Evolutionary conservation across 2,113 vertebrate genomes (phyloP).

Genomic region (Leptocoma aspasia): DNA sequence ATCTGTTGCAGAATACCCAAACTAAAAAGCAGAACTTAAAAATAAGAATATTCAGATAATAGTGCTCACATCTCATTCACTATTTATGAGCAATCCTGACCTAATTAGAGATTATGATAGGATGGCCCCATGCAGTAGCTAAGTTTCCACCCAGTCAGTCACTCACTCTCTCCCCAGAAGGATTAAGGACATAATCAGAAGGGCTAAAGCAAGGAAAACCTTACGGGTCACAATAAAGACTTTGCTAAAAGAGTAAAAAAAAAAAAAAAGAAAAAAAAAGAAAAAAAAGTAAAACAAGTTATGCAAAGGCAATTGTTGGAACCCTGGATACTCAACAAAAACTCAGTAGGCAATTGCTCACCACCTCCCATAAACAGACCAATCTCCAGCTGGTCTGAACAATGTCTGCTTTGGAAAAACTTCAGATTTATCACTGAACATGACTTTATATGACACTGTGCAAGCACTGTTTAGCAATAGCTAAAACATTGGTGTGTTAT

Average conservation of each 20-base stretch:
- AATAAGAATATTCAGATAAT: neutral
- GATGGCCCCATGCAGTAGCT: neutral
- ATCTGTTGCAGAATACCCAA: neutral
- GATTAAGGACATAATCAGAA: neutral
- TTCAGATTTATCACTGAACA: neutral
- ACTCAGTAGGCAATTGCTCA: neutral
- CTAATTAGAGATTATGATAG: neutral
- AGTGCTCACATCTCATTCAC: neutral
- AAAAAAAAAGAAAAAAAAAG: neutral
- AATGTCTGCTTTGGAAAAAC: neutral
- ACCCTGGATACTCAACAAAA: too few relatives aligned
- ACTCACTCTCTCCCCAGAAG: neutral
- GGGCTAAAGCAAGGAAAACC: neutral
- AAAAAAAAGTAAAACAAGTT: rapidly evolving
- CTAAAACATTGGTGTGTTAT: neutral
- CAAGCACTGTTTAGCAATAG: neutral
- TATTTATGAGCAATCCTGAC: neutral
- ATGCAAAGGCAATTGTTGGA: neutral
- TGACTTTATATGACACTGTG: neutral
- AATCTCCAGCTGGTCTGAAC: neutral
- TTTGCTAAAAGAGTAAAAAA: neutral
- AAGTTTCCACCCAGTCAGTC: neutral
- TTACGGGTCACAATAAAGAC: neutral
- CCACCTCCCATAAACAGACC: neutral
- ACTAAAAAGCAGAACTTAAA: neutral